Conservation (phyloP, 2,797 vertebrate species). For the Florisuga fusca region DNA sequence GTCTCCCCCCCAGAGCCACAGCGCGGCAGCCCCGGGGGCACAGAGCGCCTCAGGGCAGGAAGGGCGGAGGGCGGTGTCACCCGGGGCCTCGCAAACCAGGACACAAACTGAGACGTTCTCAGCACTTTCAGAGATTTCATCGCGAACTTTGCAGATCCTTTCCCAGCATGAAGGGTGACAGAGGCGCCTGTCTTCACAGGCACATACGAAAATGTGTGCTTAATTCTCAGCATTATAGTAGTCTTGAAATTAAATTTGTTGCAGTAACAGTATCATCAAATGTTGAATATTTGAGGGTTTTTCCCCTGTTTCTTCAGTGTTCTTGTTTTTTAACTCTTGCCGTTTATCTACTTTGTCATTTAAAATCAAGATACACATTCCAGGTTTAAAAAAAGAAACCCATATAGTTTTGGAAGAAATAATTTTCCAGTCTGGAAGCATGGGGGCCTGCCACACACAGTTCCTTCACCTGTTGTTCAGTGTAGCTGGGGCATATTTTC, state of each 20-base stretch:
- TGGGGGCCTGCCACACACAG: background rate
- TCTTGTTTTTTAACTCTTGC: background rate
- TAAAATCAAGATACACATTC: background rate
- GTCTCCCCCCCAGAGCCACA: too few relatives aligned
- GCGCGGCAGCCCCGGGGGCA: too few relatives aligned
- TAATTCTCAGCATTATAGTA: background rate
- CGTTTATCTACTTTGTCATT: background rate
- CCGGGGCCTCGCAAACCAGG: too few relatives aligned
- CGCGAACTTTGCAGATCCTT: background rate
- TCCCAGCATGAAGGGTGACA: background rate
- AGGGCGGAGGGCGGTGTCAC: too few relatives aligned
- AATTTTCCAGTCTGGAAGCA: background rate
- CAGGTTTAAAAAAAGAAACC: background rate
- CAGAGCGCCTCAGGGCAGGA: too few relatives aligned
- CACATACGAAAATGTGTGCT: background rate
- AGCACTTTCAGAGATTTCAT: background rate
- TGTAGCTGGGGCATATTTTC: background rate
- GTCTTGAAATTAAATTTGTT: background rate
- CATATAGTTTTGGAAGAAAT: fast-evolving
- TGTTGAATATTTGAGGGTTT: background rate
- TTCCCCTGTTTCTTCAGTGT: too few relatives aligned
- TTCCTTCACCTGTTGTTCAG: background rate
- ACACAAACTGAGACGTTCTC: background rate
- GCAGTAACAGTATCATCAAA: background rate
- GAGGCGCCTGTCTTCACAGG: background rate